Evolutionary conservation across 2,113 vertebrate species (phyloP).

Genomic region (Erpornis zantholeuca): DNA sequence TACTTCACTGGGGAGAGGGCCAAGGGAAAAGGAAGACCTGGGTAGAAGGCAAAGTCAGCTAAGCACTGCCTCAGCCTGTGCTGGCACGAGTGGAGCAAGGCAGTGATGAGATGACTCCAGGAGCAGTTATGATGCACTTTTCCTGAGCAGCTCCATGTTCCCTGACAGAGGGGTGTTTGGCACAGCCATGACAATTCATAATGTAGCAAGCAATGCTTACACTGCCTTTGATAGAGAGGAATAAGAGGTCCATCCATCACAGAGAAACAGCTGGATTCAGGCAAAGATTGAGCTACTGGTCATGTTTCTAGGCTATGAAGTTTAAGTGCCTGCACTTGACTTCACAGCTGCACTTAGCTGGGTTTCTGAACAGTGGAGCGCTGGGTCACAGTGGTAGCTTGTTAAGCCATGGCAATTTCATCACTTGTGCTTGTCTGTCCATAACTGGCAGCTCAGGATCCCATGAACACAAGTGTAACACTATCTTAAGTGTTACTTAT

Average conservation of each 20-base stretch:
- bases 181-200: neutral
- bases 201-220: neutral
- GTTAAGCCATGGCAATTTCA: neutral
- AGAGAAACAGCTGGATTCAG: neutral
- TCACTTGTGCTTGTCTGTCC: neutral
- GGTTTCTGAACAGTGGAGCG: neutral
- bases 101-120: neutral
- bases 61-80: neutral
- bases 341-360: neutral
- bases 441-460: neutral
- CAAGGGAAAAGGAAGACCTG: neutral
- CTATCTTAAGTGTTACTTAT: no score
- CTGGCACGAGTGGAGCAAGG: neutral
- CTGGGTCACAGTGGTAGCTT: neutral
- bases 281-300: neutral
- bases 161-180: neutral
- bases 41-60: neutral
- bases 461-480: neutral
- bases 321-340: neutral
- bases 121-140: neutral
- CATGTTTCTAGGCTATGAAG: neutral
- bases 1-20: neutral
- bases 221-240: neutral
- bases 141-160: neutral
- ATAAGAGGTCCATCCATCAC: neutral